phyloP scores from a whole-genome alignment of 2,797 vertebrate species.

The Babyrousa celebensis region DNA sequence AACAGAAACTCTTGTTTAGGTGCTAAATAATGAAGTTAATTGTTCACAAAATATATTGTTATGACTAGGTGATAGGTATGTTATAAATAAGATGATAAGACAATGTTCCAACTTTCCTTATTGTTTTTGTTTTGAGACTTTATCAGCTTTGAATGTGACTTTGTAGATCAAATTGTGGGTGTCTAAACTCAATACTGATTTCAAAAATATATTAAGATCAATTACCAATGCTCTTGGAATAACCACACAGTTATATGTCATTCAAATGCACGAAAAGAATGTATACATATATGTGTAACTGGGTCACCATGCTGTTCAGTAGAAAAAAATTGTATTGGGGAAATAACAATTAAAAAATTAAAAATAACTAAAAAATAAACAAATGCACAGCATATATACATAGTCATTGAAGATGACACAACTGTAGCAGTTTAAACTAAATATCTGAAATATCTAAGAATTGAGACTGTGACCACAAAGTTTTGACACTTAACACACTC shows the following conservation, averaged over 20 bases:
- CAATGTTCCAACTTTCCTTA: neutral
- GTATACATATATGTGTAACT: too few relatives aligned
- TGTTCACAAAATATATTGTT: neutral
- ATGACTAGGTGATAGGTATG: neutral
- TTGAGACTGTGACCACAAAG: neutral
- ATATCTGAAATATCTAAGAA: conserved; percentile 66
- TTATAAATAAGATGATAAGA: conserved; percentile 36
- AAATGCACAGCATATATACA: neutral
- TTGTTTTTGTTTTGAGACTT: neutral
- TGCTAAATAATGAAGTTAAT: neutral
- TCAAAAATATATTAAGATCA: conserved; percentile 39
- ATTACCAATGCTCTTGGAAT: neutral
- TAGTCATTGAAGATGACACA: neutral
- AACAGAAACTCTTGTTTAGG: conserved; percentile 6
- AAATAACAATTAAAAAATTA: too few relatives aligned
- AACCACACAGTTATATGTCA: neutral
- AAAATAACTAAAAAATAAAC: too few relatives aligned
- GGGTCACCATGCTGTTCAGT: too few relatives aligned
- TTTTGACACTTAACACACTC: conserved; percentile 68
- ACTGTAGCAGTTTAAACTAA: conserved; percentile 55
- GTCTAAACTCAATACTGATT: neutral
- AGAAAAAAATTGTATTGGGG: too few relatives aligned
- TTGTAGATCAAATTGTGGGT: neutral
- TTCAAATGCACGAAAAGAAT: neutral
- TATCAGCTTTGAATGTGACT: neutral